Conservation (phyloP, 2,113 vertebrate species). For the Gasterosteus nipponicus region DNA sequence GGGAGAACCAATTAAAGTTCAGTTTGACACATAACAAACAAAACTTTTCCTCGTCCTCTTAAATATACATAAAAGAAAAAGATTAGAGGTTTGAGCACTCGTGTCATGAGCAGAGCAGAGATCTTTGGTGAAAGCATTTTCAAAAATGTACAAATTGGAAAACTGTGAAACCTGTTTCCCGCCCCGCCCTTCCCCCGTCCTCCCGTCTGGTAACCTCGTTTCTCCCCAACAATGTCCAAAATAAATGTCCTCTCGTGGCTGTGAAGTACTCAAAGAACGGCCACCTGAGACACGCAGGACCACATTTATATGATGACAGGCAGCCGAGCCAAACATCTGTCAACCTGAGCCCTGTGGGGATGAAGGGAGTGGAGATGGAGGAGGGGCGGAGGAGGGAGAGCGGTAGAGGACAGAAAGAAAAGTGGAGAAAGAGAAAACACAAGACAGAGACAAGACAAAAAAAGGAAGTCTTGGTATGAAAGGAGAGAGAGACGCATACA, state of each 20-base stretch:
- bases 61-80: neutral
- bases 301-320: conserved; percentile 66
- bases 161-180: neutral
- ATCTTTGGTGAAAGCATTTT: neutral
- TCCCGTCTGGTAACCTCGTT: conserved; percentile 21
- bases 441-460: neutral
- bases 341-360: conserved; percentile 50
- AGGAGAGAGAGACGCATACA: neutral
- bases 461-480: neutral
- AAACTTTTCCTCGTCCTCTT: neutral
- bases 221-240: conserved; percentile 27
- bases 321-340: conserved; percentile 68
- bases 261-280: conserved; percentile 60
- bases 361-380: conserved; percentile 20
- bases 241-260: conserved; percentile 59
- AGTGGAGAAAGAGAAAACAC: conserved; percentile 6
- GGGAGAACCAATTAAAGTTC: neutral
- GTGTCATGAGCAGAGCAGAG: neutral
- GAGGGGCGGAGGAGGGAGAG: neutral
- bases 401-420: conserved; percentile 5
- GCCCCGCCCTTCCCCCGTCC: neutral
- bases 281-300: conserved; percentile 62
- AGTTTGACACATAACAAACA: neutral
- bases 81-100: neutral
- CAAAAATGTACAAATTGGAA: neutral